phyloP scores from a whole-genome alignment of 1,140 invertebrate genomes.

The Melipona quadrifasciata region DNA sequence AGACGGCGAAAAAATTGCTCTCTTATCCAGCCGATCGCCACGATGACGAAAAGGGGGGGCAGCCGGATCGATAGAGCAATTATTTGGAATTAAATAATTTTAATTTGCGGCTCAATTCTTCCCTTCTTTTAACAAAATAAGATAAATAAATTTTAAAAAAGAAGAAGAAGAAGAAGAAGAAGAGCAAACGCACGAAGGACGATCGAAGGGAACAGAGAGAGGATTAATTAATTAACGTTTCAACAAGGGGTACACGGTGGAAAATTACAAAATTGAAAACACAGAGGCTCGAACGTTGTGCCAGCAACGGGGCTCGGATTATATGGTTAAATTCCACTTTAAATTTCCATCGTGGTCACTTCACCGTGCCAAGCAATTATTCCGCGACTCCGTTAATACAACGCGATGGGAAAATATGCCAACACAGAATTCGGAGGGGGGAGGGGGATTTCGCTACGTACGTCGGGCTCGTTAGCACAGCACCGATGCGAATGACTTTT shows the following conservation, averaged over 20 bases:
- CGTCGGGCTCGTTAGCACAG: slow-evolving; percentile 4
- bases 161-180: no score
- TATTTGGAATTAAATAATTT: neutral
- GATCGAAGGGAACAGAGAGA: neutral
- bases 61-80: neutral
- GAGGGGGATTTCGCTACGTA: neutral
- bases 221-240: slow-evolving; percentile 37
- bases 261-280: slow-evolving; percentile 31
- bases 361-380: slow-evolving; percentile 29
- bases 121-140: no score
- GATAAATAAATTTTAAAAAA: no score
- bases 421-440: neutral
- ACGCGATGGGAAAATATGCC: slow-evolving; percentile 10
- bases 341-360: slow-evolving; percentile 22
- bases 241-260: neutral
- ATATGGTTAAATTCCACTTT: slow-evolving; percentile 22
- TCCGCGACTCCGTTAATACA: neutral
- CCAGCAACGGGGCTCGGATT: neutral
- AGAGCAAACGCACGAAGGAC: neutral
- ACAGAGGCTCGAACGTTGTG: neutral
- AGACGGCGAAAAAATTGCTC: slow-evolving; percentile 40
- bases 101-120: no score
- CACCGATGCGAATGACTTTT: neutral
- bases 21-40: neutral
- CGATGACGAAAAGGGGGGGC: neutral